These are phyloP conservation scores for Drymonia ruficornis DNA, from an alignment of 2,888 invertebrate genomes.

Conservation along the genomic window DNA sequence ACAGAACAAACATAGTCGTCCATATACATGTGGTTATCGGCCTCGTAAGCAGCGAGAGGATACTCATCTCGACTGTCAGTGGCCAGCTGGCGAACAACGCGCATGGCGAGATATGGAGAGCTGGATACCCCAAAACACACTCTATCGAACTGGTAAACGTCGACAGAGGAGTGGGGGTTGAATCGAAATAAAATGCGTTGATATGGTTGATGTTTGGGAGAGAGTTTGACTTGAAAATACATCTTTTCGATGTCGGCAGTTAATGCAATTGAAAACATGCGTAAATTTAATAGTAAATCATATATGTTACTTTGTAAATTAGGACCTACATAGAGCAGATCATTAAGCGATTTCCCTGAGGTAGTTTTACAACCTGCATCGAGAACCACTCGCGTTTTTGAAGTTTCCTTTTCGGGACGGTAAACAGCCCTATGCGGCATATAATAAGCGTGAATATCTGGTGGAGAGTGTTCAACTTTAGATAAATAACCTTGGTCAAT, in stretches of 20 bases:
- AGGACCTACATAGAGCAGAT: background rate
- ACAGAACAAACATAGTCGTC: conserved; percentile 15
- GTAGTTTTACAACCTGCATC: background rate
- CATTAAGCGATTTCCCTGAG: background rate
- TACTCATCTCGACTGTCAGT: background rate
- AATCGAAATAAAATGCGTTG: conserved; percentile 4
- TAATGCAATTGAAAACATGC: background rate
- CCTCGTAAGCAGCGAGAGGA: background rate
- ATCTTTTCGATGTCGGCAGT: conserved; percentile 16
- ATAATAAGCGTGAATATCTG: background rate
- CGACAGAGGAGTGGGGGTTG: background rate
- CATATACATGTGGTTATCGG: conserved; percentile 9
- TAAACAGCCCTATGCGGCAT: background rate
- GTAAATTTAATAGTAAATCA: conserved; percentile 4
- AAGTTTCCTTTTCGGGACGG: background rate
- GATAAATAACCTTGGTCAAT: background rate
- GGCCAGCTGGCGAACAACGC: conserved; percentile 17
- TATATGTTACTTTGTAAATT: background rate
- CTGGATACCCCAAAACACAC: background rate
- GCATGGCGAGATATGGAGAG: conserved; percentile 22
- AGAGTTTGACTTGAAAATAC: conserved; percentile 19
- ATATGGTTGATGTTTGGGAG: conserved; percentile 6
- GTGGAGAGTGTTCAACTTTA: background rate
- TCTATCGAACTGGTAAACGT: background rate
- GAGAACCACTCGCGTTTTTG: background rate